Conservation (phyloP, 2,113 vertebrate genomes). For the Seriola aureovittata region DNA sequence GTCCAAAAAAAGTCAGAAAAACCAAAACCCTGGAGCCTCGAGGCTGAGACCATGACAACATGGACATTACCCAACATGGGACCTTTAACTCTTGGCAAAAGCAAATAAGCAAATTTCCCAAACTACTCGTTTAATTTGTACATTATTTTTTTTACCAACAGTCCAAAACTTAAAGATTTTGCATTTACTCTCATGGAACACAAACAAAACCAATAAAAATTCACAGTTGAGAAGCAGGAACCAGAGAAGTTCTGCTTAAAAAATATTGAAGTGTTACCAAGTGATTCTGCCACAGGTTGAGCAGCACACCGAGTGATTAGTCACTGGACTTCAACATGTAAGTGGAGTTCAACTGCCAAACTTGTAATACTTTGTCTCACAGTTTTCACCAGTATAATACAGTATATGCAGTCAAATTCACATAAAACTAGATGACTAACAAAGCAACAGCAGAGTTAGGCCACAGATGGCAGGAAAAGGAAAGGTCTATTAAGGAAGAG, state of each 20-base stretch:
- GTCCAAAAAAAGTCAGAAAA: too few relatives aligned
- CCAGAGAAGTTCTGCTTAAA: not conserved
- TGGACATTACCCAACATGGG: too few relatives aligned
- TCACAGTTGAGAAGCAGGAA: not conserved
- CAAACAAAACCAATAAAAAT: not conserved
- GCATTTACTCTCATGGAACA: not conserved
- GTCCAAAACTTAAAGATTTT: not conserved
- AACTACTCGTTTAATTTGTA: not conserved
- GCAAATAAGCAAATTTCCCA: not conserved
- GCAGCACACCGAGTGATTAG: not conserved
- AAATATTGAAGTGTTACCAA: not conserved
- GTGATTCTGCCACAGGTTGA: too few relatives aligned
- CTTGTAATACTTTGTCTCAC: not conserved
- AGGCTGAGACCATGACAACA: too few relatives aligned
- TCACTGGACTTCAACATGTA: not conserved
- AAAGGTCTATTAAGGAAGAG: constrained; percentile 44
- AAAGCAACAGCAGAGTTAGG: constrained; percentile 1
- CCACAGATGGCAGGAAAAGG: constrained; percentile 35
- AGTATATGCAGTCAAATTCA: not conserved
- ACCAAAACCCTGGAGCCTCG: too few relatives aligned
- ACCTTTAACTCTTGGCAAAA: not conserved
- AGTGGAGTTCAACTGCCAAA: not conserved
- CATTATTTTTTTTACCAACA: not conserved
- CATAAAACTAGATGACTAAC: not conserved
- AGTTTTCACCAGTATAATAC: not conserved